phyloP scores from a whole-genome alignment of 64 coral and sea anemone genomes.

The Orbicella faveolata region DNA sequence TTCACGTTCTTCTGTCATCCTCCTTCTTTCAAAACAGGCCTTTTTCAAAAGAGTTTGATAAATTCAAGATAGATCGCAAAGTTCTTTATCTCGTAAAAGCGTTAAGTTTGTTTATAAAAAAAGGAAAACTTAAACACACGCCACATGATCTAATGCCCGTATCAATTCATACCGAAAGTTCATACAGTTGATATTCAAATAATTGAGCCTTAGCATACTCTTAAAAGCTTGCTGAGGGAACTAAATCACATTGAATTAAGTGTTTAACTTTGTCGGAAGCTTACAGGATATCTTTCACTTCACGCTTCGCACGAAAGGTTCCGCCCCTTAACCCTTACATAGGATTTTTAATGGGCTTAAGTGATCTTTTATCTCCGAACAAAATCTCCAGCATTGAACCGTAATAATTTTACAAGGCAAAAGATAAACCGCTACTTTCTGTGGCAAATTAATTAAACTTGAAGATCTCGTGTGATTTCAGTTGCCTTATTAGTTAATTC shows the following conservation, averaged over 20 bases:
- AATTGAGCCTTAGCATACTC: neutral
- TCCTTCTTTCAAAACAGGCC: neutral
- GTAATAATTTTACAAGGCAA: slow-evolving; percentile 9
- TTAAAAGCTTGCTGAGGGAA: slow-evolving; percentile 28
- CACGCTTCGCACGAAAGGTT: neutral
- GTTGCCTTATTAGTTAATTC: neutral
- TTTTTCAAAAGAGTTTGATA: neutral
- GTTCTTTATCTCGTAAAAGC: neutral
- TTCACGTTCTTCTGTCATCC: neutral
- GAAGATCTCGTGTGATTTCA: neutral
- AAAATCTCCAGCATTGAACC: neutral
- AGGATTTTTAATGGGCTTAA: neutral
- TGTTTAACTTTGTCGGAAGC: slow-evolving; percentile 9
- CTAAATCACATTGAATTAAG: neutral
- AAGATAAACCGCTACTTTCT: neutral
- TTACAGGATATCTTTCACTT: neutral
- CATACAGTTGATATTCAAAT: neutral
- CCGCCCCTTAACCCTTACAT: neutral
- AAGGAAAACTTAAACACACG: neutral
- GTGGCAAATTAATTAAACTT: slow-evolving; percentile 1
- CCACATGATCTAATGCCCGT: neutral
- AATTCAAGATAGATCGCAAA: neutral
- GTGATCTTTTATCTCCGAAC: neutral
- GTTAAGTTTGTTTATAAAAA: slow-evolving; percentile 26
- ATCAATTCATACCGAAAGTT: slow-evolving; percentile 21